Base-by-base conservation (phyloP, 2,888 invertebrate genomes). In the Poecilus cupreus region DNA sequence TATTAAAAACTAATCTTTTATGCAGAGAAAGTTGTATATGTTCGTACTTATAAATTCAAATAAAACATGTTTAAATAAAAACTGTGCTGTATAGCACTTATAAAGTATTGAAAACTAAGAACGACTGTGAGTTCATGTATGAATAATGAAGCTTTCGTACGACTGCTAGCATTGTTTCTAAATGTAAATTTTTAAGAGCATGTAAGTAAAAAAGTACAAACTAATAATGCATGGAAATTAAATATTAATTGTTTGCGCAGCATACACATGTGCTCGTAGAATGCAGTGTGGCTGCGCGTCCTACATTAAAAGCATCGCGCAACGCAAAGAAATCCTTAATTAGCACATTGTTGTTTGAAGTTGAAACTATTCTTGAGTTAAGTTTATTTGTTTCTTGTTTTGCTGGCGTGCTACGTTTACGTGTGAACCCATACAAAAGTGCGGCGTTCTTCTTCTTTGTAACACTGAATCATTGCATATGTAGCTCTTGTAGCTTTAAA, bases 321-420 rank as follows among this genome's bases (percentile, higher is more conserved):
- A 74, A 18, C 37, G n/a, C 37, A 60, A 78, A 78, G 78, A 78
- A 60, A 78, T 64, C 16, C 64, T 78, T 78, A 64, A 64, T 78
- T 78, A 46, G 46, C 32, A 20, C 78, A 64, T 78, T 78, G 75
- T 75, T 51, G 64, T 78, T 64, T 64, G 78, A 78, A 78, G 78
- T 46, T 16, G 64, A 13, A 46, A 64, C 60, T 60, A 78, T 78
- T 77, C 60, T 76, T 51, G 16, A 76, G 57, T 57, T 64, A 46
- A 64, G 60, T 64, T 46, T 64, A 75, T 75, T 75, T 75, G 75
- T 75, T 49, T 54, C 54, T 49, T 18, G 49, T 32, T 77, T 64
- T 64, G 13, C 64, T 46, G 24, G 6, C 6, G 13, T 32, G 11
- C 75, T 22, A 49, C 26, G 13, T 78, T 60, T 60, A 39, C 78